These are phyloP conservation scores for Mizuhopecten yessoensis DNA, from an alignment of 1,140 invertebrate genomes.

Conservation along the genomic window DNA sequence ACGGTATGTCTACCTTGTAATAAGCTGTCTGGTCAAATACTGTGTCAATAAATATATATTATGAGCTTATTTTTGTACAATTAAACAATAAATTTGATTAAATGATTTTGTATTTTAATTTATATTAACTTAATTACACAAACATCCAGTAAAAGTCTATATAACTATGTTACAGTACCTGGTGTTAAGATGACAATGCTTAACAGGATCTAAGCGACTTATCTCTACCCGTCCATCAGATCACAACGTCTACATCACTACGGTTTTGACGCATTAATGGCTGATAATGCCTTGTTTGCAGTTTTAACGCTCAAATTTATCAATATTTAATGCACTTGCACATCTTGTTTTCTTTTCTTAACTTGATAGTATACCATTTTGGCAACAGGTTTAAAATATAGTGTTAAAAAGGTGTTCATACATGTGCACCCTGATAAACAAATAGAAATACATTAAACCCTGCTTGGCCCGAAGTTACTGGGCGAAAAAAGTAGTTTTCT, in stretches of 20 bases:
- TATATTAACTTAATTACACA: too few species aligned
- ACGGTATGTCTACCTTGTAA: neutral
- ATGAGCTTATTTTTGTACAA: neutral
- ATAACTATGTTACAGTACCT: neutral
- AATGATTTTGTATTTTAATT: too few species aligned
- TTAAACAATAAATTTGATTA: too few species aligned
- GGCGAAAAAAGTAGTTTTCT: neutral
- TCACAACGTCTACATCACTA: neutral
- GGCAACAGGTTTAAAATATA: neutral
- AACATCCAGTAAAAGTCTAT: neutral
- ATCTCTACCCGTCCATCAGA: neutral
- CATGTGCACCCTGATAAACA: neutral
- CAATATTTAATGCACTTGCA: slow-evolving; percentile 5
- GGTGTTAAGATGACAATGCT: neutral
- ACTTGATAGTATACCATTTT: neutral
- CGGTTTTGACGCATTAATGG: slow-evolving; percentile 11
- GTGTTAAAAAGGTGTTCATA: neutral
- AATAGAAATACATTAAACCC: neutral
- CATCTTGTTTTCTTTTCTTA: neutral
- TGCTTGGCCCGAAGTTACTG: neutral
- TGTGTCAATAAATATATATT: neutral
- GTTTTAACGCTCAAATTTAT: slow-evolving; percentile 17
- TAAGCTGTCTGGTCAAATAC: neutral
- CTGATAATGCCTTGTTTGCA: slow-evolving; percentile 26
- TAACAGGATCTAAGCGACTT: neutral